Evolutionary conservation across 2,888 invertebrate species (phyloP).

Genomic region (Papilio elwesi): DNA sequence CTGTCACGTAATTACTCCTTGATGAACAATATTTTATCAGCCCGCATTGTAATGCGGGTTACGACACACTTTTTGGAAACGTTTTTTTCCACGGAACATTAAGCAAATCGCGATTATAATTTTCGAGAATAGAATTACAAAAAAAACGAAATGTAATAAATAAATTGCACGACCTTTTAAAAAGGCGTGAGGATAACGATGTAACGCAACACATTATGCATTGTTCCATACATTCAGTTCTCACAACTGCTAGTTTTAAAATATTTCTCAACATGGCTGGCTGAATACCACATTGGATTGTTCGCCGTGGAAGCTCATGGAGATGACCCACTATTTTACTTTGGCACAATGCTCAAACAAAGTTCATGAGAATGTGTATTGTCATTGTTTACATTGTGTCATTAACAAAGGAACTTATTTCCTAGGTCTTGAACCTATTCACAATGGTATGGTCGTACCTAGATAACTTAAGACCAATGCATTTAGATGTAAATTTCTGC

Average conservation of each 20-base stretch:
- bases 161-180: slow-evolving; percentile 32
- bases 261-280: slow-evolving; percentile 19
- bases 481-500: background rate
- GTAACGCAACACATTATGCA: slow-evolving; percentile 21
- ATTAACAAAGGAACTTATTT: slow-evolving; percentile 44
- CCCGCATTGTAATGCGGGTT: slow-evolving; percentile 1
- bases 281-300: slow-evolving; percentile 9
- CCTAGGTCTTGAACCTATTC: slow-evolving; percentile 8
- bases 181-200: slow-evolving; percentile 30
- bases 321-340: slow-evolving; percentile 36
- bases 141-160: slow-evolving; percentile 18
- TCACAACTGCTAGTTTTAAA: slow-evolving; percentile 23
- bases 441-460: background rate
- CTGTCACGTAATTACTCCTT: background rate
- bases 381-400: slow-evolving; percentile 41
- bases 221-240: slow-evolving; percentile 31
- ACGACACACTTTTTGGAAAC: background rate
- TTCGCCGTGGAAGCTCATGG: slow-evolving; percentile 11
- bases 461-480: background rate
- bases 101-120: slow-evolving; percentile 16
- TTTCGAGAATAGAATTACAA: slow-evolving; percentile 7
- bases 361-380: slow-evolving; percentile 17
- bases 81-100: slow-evolving; percentile 20
- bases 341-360: slow-evolving; percentile 11
- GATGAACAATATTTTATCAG: background rate